These are phyloP conservation scores for Yponomeuta cagnagella DNA, from an alignment of 2,888 invertebrate genomes.

Conservation along the genomic window DNA sequence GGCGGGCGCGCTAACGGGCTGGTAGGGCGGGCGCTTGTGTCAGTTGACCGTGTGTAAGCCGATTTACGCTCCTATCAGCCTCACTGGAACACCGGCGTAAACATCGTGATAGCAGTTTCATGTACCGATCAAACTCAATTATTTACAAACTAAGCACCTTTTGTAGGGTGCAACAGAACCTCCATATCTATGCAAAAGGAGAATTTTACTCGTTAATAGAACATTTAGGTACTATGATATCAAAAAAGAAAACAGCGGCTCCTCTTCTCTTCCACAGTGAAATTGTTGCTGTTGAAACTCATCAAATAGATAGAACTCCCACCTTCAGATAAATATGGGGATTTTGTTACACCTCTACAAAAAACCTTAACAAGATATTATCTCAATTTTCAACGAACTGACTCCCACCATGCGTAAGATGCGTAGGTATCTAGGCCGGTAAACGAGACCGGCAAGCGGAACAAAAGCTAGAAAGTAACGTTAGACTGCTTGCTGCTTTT, in stretches of 20 bases:
- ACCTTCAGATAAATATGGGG: too few species aligned
- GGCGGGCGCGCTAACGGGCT: conserved; percentile 16
- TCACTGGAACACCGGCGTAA: conserved; percentile 20
- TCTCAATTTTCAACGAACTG: not conserved
- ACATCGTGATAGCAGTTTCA: conserved; percentile 25
- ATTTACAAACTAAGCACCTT: not conserved
- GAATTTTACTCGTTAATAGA: too few species aligned
- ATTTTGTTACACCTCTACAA: not conserved
- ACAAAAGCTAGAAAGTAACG: not conserved
- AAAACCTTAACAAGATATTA: not conserved
- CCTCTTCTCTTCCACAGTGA: too few species aligned
- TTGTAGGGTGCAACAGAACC: too few species aligned
- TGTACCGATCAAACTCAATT: conserved; percentile 17
- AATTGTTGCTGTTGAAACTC: too few species aligned
- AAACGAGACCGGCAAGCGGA: not conserved
- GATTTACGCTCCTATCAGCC: conserved; percentile 39
- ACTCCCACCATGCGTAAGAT: not conserved
- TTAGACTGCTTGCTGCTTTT: not conserved
- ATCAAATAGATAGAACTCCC: too few species aligned
- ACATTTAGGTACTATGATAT: too few species aligned
- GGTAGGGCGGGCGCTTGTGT: conserved; percentile 22
- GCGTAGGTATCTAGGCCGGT: not conserved
- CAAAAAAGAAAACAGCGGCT: too few species aligned
- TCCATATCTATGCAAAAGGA: too few species aligned
- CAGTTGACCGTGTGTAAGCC: conserved; percentile 52